Base-by-base conservation (phyloP, 2,797 vertebrate genomes). In the Podarcis lilfordi region DNA sequence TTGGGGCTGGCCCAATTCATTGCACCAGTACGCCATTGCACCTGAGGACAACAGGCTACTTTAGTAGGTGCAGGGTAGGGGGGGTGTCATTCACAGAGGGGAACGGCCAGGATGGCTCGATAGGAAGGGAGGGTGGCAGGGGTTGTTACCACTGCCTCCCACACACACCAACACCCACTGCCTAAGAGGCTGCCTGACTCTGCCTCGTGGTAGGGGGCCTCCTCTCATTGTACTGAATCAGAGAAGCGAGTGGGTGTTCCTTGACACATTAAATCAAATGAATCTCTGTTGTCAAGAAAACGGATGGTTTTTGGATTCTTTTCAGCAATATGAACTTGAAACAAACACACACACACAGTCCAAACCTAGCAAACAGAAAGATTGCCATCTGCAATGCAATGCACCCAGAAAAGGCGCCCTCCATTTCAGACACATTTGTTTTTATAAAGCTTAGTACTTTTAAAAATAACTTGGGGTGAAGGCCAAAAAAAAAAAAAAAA, bases 401-500 rank as follows among this genome's bases (percentile, higher is more conserved):
- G 29, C 82, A 88, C 75, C 45, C 72, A 90, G 90, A 93, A 93
- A 87, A 43, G 87, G 29, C 89, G 37, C 86, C 85, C 64, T 91
- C 88, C 78, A 61, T 88, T 91, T 77, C 68, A 90, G 21, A 77
- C 83, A 75, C 21, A 32, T 89, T 64, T 82, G 11, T 82, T 93
- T 93, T 94, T 69, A 91, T 87, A 93, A 91, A 74, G 43, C 25
- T 15, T 76, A 10, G 1, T 89, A 79, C 45, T 75, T 72, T 88
- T 90, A 88, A 91, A 92, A 94, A 93, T 86, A 92, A 45, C 75
- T 68, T 84, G 66, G 40, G 84, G 29, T 11, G 72, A 75, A 55
- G 55, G 6, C 5, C 86, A 5, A 59, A 59, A 13, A 17, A 43
- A 8, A 43, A 19, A 82, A 10, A 50, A 4, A 19, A 88, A 37